Evolutionary conservation across 2,797 vertebrate genomes (phyloP).

Genomic region (Squalus acanthias): DNA sequence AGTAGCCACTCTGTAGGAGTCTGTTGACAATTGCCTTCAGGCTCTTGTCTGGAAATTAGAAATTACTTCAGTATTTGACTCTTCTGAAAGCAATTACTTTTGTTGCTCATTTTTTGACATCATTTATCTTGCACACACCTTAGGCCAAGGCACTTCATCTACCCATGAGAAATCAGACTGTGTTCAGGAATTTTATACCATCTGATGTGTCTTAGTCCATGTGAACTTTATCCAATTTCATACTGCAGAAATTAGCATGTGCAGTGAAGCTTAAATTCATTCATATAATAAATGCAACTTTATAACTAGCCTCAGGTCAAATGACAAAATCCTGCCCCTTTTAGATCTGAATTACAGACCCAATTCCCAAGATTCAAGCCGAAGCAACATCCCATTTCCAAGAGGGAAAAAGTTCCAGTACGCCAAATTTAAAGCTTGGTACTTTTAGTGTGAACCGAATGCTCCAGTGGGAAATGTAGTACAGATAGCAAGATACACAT

Average conservation of each 20-base stretch:
- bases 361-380: not conserved
- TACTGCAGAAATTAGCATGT: not conserved
- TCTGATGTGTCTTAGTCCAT: not conserved
- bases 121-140: not conserved
- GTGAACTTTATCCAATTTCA: not conserved
- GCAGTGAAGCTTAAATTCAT: not conserved
- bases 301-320: not conserved
- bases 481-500: not conserved
- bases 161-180: not conserved
- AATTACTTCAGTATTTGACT: not conserved
- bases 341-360: not conserved
- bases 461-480: not conserved
- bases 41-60: slow-evolving; percentile 70
- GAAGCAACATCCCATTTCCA: not conserved
- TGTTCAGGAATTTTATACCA: not conserved
- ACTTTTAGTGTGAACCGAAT: not conserved
- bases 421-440: not conserved
- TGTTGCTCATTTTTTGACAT: not conserved
- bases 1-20: slow-evolving; percentile 85
- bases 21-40: slow-evolving; percentile 83
- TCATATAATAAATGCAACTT: not conserved
- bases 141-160: not conserved
- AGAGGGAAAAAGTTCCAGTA: not conserved
- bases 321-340: not conserved
- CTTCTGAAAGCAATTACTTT: not conserved